Conservation (phyloP, 2,888 invertebrate species). For the Erebia epiphron region DNA sequence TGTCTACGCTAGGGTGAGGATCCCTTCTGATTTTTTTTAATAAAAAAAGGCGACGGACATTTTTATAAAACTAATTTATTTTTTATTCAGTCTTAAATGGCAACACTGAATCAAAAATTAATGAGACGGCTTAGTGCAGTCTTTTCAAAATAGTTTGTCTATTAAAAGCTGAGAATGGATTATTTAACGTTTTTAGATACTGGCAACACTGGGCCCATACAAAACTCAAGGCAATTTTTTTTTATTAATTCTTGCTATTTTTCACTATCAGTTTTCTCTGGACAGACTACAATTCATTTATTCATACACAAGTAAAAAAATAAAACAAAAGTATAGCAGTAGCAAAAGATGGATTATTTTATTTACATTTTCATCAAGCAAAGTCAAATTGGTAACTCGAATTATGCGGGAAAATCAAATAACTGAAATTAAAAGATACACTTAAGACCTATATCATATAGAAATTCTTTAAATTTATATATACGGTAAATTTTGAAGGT, state of each 20-base stretch:
- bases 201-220: no score
- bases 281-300: neutral
- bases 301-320: conserved; percentile 34
- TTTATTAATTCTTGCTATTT: no score
- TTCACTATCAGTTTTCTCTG: no score
- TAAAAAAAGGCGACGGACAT: conserved; percentile 42
- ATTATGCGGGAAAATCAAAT: conserved; percentile 67
- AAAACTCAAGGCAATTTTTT: no score
- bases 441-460: conserved; percentile 46
- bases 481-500: conserved; percentile 70
- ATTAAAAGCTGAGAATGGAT: no score
- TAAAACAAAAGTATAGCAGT: conserved; percentile 46
- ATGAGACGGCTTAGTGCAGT: conserved; percentile 36
- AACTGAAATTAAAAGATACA: conserved; percentile 36
- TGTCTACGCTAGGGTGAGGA: conserved; percentile 70
- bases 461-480: conserved; percentile 44
- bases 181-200: no score
- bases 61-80: conserved; percentile 42
- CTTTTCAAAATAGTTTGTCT: conserved; percentile 19
- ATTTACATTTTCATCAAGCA: conserved; percentile 69
- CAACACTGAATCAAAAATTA: conserved; percentile 60
- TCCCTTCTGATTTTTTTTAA: conserved; percentile 56
- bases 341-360: conserved; percentile 52
- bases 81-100: conserved; percentile 67
- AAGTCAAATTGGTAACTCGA: conserved; percentile 76